phyloP scores from a whole-genome alignment of 1,140 invertebrate species.

The Holotrichia oblita region DNA sequence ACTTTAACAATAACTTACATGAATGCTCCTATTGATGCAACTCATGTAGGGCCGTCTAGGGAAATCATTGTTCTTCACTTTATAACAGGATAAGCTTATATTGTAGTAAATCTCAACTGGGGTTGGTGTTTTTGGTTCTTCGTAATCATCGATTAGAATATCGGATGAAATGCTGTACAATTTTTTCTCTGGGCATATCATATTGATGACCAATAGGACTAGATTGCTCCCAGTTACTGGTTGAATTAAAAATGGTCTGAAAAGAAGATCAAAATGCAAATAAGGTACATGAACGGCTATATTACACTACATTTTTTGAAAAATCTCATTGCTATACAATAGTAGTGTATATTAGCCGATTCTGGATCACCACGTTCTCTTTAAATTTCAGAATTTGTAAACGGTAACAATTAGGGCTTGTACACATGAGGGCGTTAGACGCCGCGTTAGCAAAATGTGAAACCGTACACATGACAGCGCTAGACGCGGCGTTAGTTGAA shows the following conservation, averaged over 20 bases:
- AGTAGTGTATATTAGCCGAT: too few relatives aligned
- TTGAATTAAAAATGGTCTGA: constrained; percentile 84
- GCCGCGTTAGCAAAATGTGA: too few relatives aligned
- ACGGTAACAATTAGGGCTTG: too few relatives aligned
- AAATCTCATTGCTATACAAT: too few relatives aligned
- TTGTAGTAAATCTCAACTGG: constrained; percentile 57
- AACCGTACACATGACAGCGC: too few relatives aligned
- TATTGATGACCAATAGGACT: constrained; percentile 83
- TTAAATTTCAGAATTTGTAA: too few relatives aligned
- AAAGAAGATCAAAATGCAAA: too few relatives aligned
- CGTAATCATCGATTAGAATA: constrained; percentile 40
- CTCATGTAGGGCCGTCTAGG: constrained; percentile 59
- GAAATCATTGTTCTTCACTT: constrained; percentile 53
- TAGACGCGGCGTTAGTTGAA: too few relatives aligned
- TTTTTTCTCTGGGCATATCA: constrained; percentile 64
- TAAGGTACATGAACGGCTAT: too few relatives aligned
- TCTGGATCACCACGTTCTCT: too few relatives aligned
- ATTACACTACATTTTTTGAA: too few relatives aligned
- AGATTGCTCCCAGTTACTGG: constrained; percentile 85
- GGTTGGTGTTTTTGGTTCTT: constrained; percentile 49
- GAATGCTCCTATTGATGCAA: constrained; percentile 57
- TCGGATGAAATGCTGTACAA: neutral
- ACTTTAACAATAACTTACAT: constrained; percentile 54
- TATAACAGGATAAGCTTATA: constrained; percentile 59
- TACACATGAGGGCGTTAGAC: too few relatives aligned